phyloP scores from a whole-genome alignment of 2,797 vertebrate genomes.

The Nyctibius grandis region DNA sequence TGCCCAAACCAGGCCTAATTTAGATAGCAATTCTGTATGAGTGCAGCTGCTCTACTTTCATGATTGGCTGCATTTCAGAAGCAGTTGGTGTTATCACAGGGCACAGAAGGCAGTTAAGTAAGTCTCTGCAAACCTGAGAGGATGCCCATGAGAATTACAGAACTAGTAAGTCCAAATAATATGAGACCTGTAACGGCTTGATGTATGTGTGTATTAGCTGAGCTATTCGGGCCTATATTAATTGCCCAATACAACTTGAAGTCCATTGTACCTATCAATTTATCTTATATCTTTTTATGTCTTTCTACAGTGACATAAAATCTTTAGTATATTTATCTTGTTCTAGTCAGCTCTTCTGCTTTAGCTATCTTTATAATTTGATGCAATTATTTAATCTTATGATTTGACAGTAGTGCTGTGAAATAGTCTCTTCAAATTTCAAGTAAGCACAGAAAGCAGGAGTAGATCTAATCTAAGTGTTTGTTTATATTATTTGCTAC shows the following conservation, averaged over 20 bases:
- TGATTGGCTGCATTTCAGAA: neutral
- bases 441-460: neutral
- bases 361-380: neutral
- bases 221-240: neutral
- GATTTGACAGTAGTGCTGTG: neutral
- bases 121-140: neutral
- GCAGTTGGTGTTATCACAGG: neutral
- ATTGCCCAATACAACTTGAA: neutral
- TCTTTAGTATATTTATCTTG: neutral
- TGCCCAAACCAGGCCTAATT: neutral
- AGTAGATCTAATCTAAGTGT: neutral
- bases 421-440: neutral
- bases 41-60: neutral
- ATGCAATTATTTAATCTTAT: neutral
- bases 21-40: neutral
- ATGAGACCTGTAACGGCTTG: fast-evolving
- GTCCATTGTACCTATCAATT: neutral
- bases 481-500: neutral
- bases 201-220: neutral
- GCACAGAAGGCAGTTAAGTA: neutral
- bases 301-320: neutral
- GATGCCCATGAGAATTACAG: neutral
- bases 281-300: neutral
- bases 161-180: neutral
- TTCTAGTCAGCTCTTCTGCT: neutral